These are phyloP conservation scores for Gymnarchus niloticus DNA, from an alignment of 2,113 vertebrate species.

Conservation along the genomic window DNA sequence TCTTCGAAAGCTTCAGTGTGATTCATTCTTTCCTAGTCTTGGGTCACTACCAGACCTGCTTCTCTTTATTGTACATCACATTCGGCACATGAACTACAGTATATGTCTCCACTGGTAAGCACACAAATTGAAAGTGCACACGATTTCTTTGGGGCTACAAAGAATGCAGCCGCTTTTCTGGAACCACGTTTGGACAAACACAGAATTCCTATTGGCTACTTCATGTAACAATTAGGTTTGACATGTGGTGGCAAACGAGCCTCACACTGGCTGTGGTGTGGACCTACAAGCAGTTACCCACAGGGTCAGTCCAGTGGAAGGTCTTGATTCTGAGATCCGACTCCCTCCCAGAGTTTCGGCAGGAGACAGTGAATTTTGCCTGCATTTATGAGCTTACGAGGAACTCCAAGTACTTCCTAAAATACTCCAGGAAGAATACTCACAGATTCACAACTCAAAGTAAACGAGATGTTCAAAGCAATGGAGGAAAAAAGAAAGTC, in stretches of 20 bases:
- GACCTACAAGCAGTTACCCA: neutral
- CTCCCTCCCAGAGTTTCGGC: neutral
- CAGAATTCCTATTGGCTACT: neutral
- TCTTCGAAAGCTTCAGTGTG: neutral
- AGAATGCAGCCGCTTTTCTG: too few species aligned
- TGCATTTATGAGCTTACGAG: neutral
- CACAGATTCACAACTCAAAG: neutral
- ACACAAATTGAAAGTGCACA: neutral
- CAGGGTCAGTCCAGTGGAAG: neutral
- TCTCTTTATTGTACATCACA: neutral
- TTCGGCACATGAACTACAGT: neutral
- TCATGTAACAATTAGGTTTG: neutral
- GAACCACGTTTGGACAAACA: too few species aligned
- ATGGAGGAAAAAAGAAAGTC: neutral
- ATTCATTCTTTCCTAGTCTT: neutral
- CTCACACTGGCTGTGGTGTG: neutral
- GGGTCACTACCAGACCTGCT: neutral
- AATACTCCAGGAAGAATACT: neutral
- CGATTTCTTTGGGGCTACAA: neutral
- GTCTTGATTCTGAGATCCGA: neutral
- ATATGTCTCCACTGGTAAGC: neutral
- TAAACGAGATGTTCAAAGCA: neutral
- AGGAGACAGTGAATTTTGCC: neutral
- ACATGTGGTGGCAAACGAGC: neutral
- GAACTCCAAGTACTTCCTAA: neutral